These are phyloP conservation scores for Eupsittula cactorum DNA, from an alignment of 2,113 vertebrate genomes.

Conservation along the genomic window DNA sequence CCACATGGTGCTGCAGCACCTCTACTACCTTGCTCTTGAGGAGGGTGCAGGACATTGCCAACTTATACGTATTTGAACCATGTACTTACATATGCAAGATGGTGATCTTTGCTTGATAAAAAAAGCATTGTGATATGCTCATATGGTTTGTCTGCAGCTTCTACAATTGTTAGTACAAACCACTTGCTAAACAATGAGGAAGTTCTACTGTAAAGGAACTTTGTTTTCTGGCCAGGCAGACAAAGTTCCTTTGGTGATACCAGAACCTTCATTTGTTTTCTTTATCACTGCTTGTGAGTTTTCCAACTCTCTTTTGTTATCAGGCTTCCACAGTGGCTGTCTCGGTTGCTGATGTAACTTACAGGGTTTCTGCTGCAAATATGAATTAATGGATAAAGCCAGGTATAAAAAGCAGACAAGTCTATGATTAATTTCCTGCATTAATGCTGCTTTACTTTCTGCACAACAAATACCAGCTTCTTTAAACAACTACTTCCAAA, in stretches of 20 bases:
- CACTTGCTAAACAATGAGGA: not conserved
- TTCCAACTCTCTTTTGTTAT: not conserved
- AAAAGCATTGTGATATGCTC: not conserved
- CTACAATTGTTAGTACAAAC: not conserved
- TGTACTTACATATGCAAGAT: not conserved
- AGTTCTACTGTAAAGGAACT: not conserved
- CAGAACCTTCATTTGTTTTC: not conserved
- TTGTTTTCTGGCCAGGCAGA: not conserved
- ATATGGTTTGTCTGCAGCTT: not conserved
- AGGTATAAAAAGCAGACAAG: not conserved
- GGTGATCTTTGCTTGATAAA: not conserved
- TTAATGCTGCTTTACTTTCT: not conserved
- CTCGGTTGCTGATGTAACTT: not conserved
- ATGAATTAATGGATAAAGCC: not conserved
- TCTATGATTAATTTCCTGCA: not conserved
- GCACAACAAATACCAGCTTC: not conserved
- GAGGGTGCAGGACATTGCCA: not conserved
- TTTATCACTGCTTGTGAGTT: not conserved
- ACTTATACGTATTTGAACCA: not conserved
- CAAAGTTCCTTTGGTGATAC: slow-evolving; percentile 26
- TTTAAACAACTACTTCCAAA: not conserved
- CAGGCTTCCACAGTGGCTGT: not conserved
- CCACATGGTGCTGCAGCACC: not conserved
- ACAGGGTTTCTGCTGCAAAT: not conserved
- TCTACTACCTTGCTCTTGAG: not conserved